Evolutionary conservation across 2,797 vertebrate genomes (phyloP), one percentile per base, ranked within the genome.

Genomic region (Myiothlypis coronata): DNA sequence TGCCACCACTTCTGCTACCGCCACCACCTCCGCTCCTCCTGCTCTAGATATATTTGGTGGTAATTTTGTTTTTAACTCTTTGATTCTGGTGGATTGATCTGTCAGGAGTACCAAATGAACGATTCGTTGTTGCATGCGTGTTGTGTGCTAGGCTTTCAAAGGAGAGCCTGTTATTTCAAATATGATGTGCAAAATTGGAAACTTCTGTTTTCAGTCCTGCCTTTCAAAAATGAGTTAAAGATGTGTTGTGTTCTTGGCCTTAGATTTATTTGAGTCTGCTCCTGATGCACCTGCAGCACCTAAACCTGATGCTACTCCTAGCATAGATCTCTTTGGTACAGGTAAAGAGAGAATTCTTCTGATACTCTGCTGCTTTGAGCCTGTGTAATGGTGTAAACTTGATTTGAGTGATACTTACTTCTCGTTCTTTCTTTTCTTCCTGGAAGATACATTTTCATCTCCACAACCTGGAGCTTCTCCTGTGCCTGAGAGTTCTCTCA

Each of bases 1-100:
- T 86, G 89, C 98, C 96, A 96, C 98, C 81, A 87, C 98, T 83
- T 87, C 97, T 89, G 83, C 98, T 93, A 41, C 98, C 59, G 87
- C 97, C 95, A 96, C 97, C 96, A 95, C 98, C 94, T 93, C 98
- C 41, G 97, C 98, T 97, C 94, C 98, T 98, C 98, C 99, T 97
- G 98, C 98, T 98, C 98, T 99, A 99, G 99, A 99, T 99, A 99
- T 99, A 98, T 99, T 99, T 98, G 99, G 99, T 98, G 99, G 99
- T 99, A 99, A 98, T 98, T 96, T 98, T 97, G 91, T 96, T 97
- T 97, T 97, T 89, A 95, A 95, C 95, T 96, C 91, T 97, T 96
- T 93, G 81, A 75, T 69, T 91, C 89, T 87, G 70, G 68, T 97
- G 93, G 91, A 97, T 95, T 96, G 96, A 83, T 94, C 87, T 95